Percentiles rank a stretch among this genome's conserved stretches.
These are phyloP conservation scores for Triplophysa yarkandensis DNA, from an alignment of 2,797 vertebrate genomes.

Conservation along the genomic window DNA sequence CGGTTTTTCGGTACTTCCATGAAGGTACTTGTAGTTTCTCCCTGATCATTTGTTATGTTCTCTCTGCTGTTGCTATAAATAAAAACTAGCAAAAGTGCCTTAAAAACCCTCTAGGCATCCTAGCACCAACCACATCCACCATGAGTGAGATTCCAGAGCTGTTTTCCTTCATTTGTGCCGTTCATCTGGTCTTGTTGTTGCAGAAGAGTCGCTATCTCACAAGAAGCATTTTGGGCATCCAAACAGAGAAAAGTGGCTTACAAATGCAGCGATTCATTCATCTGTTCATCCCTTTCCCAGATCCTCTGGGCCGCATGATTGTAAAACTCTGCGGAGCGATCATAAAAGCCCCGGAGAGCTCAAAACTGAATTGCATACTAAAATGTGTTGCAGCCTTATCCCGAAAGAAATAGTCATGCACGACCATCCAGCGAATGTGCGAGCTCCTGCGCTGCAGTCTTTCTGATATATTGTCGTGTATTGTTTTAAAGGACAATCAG, in stretches of 20 bases:
- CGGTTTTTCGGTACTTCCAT: neutral
- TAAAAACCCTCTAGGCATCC: neutral
- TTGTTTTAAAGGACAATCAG: conserved; percentile 48
- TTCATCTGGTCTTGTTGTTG: conserved; percentile 9
- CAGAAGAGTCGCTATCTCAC: conserved; percentile 13
- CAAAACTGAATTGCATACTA: conserved; percentile 31
- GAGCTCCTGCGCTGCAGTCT: neutral
- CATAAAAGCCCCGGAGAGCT: conserved; percentile 21
- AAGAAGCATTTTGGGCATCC: conserved; percentile 11
- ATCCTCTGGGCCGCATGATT: conserved; percentile 11
- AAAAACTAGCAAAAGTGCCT: neutral
- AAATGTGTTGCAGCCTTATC: conserved; percentile 11
- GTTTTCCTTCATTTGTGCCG: conserved; percentile 3
- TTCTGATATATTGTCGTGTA: neutral
- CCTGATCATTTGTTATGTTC: neutral
- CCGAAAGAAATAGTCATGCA: conserved; percentile 27
- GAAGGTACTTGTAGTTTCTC: neutral
- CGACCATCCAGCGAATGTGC: neutral
- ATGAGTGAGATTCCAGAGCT: neutral
- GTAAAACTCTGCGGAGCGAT: neutral
- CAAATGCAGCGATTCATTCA: conserved; percentile 27
- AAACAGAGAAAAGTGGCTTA: conserved; percentile 23
- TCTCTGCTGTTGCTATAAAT: conserved; percentile 1
- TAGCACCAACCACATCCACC: neutral
- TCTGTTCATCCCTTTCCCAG: conserved; percentile 26